Evolutionary conservation across 2,888 invertebrate species (phyloP).

Genomic region (Prosopocoilus inquinatus): DNA sequence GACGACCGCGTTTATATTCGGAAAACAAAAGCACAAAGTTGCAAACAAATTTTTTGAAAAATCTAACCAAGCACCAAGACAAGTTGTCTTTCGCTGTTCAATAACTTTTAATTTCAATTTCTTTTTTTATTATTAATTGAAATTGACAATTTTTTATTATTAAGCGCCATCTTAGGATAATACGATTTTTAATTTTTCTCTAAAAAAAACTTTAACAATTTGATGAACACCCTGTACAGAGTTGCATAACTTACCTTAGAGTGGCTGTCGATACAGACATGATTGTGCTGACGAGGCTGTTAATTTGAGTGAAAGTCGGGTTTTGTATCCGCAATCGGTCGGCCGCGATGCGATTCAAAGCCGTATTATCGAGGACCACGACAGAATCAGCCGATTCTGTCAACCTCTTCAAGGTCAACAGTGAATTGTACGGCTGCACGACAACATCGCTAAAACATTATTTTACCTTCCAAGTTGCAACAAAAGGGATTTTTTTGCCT

Average conservation of each 20-base stretch:
- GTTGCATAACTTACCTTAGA: slow-evolving; percentile 68
- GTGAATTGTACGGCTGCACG: slow-evolving; percentile 94
- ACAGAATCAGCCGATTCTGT: slow-evolving; percentile 97
- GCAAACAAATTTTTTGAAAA: too few relatives aligned
- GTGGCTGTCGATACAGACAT: slow-evolving; percentile 99
- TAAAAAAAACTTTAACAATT: too few relatives aligned
- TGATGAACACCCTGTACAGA: too few relatives aligned
- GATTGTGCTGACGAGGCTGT: slow-evolving; percentile 94
- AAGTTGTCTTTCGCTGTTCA: too few relatives aligned
- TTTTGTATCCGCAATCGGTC: slow-evolving; percentile 94
- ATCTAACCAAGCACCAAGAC: too few relatives aligned
- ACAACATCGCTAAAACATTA: slow-evolving; percentile 78
- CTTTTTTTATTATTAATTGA: too few relatives aligned
- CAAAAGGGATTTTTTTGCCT: slow-evolving; percentile 4
- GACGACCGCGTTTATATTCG: too few relatives aligned
- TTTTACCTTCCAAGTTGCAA: slow-evolving; percentile 1
- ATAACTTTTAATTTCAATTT: too few relatives aligned
- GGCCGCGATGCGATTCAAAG: slow-evolving; percentile 88
- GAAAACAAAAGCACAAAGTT: too few relatives aligned
- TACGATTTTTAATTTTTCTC: too few relatives aligned
- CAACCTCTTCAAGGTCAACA: slow-evolving; percentile 89
- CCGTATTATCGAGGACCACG: slow-evolving; percentile 96
- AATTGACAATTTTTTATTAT: too few relatives aligned
- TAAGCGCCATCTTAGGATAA: too few relatives aligned
- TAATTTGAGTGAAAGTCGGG: slow-evolving; percentile 95